A percentile compares a stretch with the other conserved stretches of the same genome.
These are phyloP conservation scores for Percopsis omiscomaycus DNA, from an alignment of 2,797 vertebrate species.

Conservation along the genomic window DNA sequence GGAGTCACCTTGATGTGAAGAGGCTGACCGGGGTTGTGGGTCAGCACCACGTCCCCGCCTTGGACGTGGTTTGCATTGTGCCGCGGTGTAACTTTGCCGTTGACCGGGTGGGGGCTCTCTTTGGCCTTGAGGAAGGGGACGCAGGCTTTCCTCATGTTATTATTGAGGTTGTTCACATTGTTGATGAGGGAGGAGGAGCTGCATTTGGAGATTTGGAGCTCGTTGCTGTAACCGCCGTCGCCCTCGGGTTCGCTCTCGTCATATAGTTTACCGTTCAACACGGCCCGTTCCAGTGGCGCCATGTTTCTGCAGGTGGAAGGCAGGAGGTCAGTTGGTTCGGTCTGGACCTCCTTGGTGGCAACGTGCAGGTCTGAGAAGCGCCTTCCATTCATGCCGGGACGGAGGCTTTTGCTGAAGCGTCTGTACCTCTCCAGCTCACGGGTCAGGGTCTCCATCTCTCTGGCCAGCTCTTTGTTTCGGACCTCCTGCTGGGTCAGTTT, in stretches of 20 bases:
- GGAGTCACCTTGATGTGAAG: constrained; percentile 96
- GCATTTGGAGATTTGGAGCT: constrained; percentile 77
- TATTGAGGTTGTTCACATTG: constrained; percentile 78
- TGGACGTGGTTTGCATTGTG: constrained; percentile 86
- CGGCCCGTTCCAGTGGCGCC: constrained; percentile 80
- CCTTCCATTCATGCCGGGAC: constrained; percentile 86
- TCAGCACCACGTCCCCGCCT: constrained; percentile 87
- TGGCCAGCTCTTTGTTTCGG: constrained; percentile 88
- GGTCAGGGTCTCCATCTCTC: constrained; percentile 91
- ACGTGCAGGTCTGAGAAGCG: constrained; percentile 91
- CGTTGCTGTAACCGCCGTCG: constrained; percentile 79
- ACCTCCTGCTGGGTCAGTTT: constrained; percentile 93
- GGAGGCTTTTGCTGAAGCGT: constrained; percentile 88
- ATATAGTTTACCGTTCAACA: constrained; percentile 87
- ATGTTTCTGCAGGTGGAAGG: constrained; percentile 82
- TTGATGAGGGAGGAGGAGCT: constrained; percentile 77
- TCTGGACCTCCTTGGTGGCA: constrained; percentile 94
- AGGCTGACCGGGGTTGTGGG: constrained; percentile 90
- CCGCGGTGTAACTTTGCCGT: constrained; percentile 82
- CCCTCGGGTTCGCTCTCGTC: constrained; percentile 82
- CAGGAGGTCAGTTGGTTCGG: constrained; percentile 82
- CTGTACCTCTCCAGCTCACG: constrained; percentile 91
- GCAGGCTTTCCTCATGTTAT: constrained; percentile 81
- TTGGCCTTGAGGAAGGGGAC: constrained; percentile 86
- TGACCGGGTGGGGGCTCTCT: constrained; percentile 77